Evolutionary conservation across 1,140 invertebrate species (phyloP), one percentile per base, ranked within the genome.

Genomic region (Hesperophylax magnus): DNA sequence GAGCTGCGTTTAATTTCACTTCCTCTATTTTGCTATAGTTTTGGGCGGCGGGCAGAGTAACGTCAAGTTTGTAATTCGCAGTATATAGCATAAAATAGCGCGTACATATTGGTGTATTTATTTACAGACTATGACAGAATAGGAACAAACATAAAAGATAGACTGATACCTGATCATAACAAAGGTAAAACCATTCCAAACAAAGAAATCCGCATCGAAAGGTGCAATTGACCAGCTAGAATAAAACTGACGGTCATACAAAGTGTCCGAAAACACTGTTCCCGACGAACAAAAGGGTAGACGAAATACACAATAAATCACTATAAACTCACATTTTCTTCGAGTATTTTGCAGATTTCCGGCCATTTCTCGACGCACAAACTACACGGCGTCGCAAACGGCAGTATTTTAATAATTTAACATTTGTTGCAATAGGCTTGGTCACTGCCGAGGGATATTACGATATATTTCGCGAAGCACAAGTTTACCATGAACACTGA

Each of bases 401-500:
- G 78, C 27, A 74, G 22, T 60, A 71, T 56, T 54, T n/a, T 65
- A 61, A 69, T 69, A 54, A 78, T 54, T 71, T 60, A 22, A 47
- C 47, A 53, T 61, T 72, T 63, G 52, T 53, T 34, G 78, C 78
- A 69, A 79, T 53, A 65, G 78, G 78, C 78, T 72, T 54, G 67
- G 54, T 79, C 78, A 74, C 78, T 65, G 78, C 39, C 22, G 15
- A 39, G 78, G 52, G 67, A 79, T 79, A 79, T 78, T 78, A 78
- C 77, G 53, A 56, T 79, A 65, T 74, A 79, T 31, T 79, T 60
- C 17, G 56, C 78, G 77, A 71, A 71, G 67, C 69, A 72, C 78
- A 74, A 79, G 77, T 78, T 78, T 78, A 78, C 78, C 78, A 31
- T 74, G 78, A 79, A 63, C 52, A 52, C 78, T 53, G 78, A 79